Evolutionary conservation across 2,888 invertebrate species (phyloP).

Genomic region (Pseudococcus longispinus): DNA sequence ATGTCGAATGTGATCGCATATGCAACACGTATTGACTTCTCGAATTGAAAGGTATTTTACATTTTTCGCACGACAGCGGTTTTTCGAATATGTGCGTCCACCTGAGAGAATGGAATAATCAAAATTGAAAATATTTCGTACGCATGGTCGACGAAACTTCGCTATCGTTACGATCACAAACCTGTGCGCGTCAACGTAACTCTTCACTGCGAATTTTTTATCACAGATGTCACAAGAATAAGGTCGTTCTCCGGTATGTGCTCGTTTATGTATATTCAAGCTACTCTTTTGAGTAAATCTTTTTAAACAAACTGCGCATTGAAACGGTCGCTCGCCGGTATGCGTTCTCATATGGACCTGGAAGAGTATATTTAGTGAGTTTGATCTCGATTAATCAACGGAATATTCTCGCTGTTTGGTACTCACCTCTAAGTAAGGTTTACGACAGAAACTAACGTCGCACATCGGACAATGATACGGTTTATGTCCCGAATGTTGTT

Average conservation of each 20-base stretch:
- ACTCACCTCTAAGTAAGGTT: constrained; percentile 73
- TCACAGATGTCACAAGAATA: constrained; percentile 81
- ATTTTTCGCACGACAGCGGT: constrained; percentile 75
- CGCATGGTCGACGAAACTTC: not conserved
- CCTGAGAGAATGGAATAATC: constrained; percentile 62
- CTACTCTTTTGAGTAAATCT: constrained; percentile 83
- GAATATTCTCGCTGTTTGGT: not conserved
- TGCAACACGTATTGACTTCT: constrained; percentile 79
- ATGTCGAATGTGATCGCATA: constrained; percentile 74
- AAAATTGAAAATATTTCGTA: not conserved
- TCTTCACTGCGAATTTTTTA: constrained; percentile 81
- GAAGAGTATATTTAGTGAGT: not conserved
- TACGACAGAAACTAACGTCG: constrained; percentile 80
- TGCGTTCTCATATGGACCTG: constrained; percentile 80
- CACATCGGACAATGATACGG: constrained; percentile 80
- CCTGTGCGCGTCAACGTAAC: constrained; percentile 80
- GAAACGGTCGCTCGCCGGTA: constrained; percentile 76
- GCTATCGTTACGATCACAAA: constrained; percentile 60
- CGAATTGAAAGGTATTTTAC: constrained; percentile 76
- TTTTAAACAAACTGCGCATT: constrained; percentile 77
- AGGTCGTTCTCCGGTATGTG: constrained; percentile 80
- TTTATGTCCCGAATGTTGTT: constrained; percentile 80
- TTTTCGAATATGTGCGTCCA: constrained; percentile 82
- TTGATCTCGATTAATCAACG: not conserved
- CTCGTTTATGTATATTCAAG: constrained; percentile 80